These are phyloP conservation scores for Sebastolobus altivelis DNA, from an alignment of 2,797 vertebrate species.

Conservation along the genomic window DNA sequence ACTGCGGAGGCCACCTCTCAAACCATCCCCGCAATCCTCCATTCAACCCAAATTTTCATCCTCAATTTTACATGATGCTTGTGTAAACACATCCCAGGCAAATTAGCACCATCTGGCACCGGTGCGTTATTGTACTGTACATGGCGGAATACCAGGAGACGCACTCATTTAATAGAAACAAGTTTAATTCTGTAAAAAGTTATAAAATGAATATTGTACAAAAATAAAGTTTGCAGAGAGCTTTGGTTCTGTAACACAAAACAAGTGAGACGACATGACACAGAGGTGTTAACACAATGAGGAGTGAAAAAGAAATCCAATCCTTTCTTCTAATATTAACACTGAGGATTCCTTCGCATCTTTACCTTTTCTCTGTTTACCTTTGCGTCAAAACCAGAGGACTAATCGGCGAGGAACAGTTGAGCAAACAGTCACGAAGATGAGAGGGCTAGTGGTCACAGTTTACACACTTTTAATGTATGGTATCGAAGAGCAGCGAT, in stretches of 20 bases:
- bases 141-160: slow-evolving; percentile 67
- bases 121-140: slow-evolving; percentile 5
- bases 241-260: slow-evolving; percentile 99
- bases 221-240: slow-evolving; percentile 99
- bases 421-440: slow-evolving; percentile 51
- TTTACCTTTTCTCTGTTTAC: slow-evolving; percentile 39
- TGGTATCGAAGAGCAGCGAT: slow-evolving; percentile 36
- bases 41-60: slow-evolving; percentile 56
- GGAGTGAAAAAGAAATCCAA: slow-evolving; percentile 81
- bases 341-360: slow-evolving; percentile 85
- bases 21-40: slow-evolving; percentile 35
- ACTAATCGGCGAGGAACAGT: slow-evolving; percentile 43
- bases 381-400: slow-evolving; percentile 39
- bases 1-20: slow-evolving; percentile 50
- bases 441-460: slow-evolving; percentile 53
- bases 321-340: slow-evolving; percentile 70
- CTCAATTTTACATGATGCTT: slow-evolving; percentile 43
- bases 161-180: slow-evolving; percentile 90
- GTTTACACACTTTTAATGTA: slow-evolving; percentile 58
- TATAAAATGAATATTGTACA: slow-evolving; percentile 99
- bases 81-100: slow-evolving; percentile 53
- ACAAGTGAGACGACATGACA: slow-evolving; percentile 90
- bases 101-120: slow-evolving; percentile 57
- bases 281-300: slow-evolving; percentile 85
- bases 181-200: slow-evolving; percentile 99